Conservation (phyloP, 2,113 vertebrate genomes). For the Ceratotherium simum region DNA sequence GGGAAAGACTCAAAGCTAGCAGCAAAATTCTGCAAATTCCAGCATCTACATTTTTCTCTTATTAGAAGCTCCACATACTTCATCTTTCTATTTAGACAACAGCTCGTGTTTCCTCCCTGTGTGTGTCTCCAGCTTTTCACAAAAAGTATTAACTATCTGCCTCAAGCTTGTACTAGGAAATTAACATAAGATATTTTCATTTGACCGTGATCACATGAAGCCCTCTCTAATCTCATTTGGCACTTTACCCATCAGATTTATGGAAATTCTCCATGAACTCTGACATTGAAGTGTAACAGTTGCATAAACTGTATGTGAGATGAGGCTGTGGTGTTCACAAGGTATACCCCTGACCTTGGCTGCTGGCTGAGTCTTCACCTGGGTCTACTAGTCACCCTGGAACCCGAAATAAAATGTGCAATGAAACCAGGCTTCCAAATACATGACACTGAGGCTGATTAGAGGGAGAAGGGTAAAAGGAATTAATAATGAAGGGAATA, state of each 20-base stretch:
- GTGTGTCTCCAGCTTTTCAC: conserved; percentile 87
- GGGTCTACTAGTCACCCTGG: conserved; percentile 60
- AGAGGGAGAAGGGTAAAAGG: conserved; percentile 82
- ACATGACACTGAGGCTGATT: conserved; percentile 79
- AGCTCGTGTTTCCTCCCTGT: conserved; percentile 86
- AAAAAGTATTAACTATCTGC: conserved; percentile 91
- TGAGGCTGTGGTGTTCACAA: conserved; percentile 71
- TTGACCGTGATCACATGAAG: conserved; percentile 92
- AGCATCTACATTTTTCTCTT: conserved; percentile 82
- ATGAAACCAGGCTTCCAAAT: conserved; percentile 80
- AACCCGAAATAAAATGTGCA: conserved; percentile 72
- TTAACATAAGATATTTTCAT: conserved; percentile 95
- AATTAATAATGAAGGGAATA: conserved; percentile 84
- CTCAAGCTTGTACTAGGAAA: conserved; percentile 88
- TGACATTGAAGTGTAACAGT: conserved; percentile 91
- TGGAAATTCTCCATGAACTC: conserved; percentile 93
- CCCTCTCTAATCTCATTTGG: conserved; percentile 95
- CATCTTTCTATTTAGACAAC: conserved; percentile 82
- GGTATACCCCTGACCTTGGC: conserved; percentile 88
- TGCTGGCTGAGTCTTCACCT: conserved; percentile 82
- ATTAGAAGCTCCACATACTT: conserved; percentile 85
- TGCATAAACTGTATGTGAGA: conserved; percentile 85
- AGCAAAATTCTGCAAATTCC: neutral
- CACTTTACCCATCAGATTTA: conserved; percentile 93
- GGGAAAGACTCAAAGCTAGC: neutral